These are phyloP conservation scores for Trichonephila inaurata DNA, from an alignment of 1,140 invertebrate genomes.

Conservation along the genomic window DNA sequence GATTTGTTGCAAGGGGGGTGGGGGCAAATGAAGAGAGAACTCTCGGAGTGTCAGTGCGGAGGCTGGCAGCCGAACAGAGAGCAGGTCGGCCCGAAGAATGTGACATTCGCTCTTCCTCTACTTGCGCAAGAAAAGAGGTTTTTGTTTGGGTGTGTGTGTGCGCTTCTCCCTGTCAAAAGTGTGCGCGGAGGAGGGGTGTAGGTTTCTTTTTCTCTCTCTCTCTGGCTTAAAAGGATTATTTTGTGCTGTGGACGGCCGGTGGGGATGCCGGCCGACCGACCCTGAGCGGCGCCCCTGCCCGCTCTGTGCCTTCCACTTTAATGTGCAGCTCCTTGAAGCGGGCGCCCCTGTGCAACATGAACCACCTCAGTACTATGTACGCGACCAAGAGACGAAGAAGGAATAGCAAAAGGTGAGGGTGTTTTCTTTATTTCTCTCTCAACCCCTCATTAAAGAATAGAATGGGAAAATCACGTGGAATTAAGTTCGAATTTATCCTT, in stretches of 20 bases:
- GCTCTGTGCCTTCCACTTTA: conserved; percentile 41
- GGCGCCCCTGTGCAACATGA: conserved; percentile 82
- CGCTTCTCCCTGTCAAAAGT: not conserved
- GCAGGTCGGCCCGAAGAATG: not conserved
- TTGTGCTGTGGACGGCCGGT: not conserved
- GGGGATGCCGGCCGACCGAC: conserved; percentile 25
- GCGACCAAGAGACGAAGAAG: conserved; percentile 94
- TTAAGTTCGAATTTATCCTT: no score
- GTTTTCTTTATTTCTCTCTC: no score
- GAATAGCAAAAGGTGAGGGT: conserved; percentile 94
- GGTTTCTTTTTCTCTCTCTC: not conserved
- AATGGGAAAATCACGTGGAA: no score
- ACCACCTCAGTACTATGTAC: conserved; percentile 95
- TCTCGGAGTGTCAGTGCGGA: conserved; percentile 60
- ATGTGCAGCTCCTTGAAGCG: conserved; percentile 49
- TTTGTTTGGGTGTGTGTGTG: no score
- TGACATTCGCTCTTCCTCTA: not conserved
- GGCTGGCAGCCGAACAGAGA: conserved; percentile 29
- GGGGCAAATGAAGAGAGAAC: conserved; percentile 66
- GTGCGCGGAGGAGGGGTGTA: not conserved
- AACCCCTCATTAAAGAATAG: no score
- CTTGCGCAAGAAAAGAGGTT: no score
- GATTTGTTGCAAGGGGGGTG: conserved; percentile 40
- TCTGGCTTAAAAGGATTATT: not conserved
- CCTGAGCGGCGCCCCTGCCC: conserved; percentile 4